These are phyloP conservation scores for Benitochromis conjunctus DNA, from an alignment of 2,113 vertebrate genomes.

Conservation along the genomic window DNA sequence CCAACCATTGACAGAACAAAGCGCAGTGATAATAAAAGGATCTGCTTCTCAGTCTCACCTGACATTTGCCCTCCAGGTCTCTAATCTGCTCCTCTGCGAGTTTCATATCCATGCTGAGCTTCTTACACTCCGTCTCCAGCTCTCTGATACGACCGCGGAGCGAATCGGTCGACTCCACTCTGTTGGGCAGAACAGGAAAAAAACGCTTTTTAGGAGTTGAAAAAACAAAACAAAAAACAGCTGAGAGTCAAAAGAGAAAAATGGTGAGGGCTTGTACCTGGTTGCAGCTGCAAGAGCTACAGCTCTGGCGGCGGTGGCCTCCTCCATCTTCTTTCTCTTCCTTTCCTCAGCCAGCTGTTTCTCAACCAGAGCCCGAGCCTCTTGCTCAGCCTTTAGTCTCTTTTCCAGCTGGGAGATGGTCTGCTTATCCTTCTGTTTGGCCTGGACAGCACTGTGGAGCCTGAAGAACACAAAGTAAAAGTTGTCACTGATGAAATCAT, in stretches of 20 bases:
- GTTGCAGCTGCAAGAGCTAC: conserved; percentile 90
- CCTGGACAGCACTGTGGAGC: conserved; percentile 93
- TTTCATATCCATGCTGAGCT: conserved; percentile 90
- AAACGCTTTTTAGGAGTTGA: not conserved
- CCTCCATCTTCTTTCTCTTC: conserved; percentile 97
- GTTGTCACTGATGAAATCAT: not conserved
- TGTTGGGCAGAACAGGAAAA: conserved; percentile 34
- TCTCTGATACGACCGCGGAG: conserved; percentile 88
- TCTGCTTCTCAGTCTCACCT: conserved; percentile 71
- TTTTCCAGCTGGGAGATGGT: conserved; percentile 96
- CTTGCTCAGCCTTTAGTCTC: conserved; percentile 94
- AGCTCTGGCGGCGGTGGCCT: conserved; percentile 90
- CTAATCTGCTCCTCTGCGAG: conserved; percentile 94
- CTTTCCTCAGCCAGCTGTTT: conserved; percentile 96
- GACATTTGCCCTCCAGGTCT: conserved; percentile 92
- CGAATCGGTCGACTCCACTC: conserved; percentile 92
- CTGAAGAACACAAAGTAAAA: conserved; percentile 55
- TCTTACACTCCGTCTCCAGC: conserved; percentile 95
- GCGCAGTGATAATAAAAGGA: not conserved
- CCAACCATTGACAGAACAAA: not conserved
- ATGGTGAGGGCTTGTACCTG: conserved; percentile 72
- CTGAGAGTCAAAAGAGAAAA: not conserved
- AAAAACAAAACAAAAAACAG: not conserved
- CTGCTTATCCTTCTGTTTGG: conserved; percentile 98
- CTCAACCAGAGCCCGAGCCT: conserved; percentile 87